Evolutionary conservation across 2,888 invertebrate species (phyloP).

Genomic region (Cosmia pyralina): DNA sequence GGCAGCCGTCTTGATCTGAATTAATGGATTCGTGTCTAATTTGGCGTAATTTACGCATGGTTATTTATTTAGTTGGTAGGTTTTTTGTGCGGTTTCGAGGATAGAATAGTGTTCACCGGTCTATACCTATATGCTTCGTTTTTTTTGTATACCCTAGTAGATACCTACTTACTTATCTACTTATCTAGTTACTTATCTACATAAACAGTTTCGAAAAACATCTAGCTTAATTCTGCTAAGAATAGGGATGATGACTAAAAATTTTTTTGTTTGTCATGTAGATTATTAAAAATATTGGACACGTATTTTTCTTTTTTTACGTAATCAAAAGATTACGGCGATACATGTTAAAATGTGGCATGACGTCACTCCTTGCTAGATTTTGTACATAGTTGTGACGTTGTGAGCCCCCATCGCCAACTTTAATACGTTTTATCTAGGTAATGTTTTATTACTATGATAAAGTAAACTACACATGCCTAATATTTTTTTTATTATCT

Average conservation of each 20-base stretch:
- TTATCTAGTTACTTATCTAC: background rate
- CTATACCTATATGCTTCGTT: background rate
- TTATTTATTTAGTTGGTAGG: slow-evolving; percentile 15
- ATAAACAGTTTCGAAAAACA: background rate
- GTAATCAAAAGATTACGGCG: no score
- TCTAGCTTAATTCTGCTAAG: background rate
- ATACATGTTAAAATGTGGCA: no score
- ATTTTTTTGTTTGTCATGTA: no score
- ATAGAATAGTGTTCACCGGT: background rate
- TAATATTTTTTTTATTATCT: no score
- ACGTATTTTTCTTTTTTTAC: no score
- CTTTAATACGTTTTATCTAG: no score
- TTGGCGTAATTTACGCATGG: slow-evolving; percentile 26
- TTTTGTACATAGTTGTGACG: no score
- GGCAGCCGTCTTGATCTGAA: slow-evolving; percentile 40
- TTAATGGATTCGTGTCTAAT: slow-evolving; percentile 47
- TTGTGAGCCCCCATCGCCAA: no score
- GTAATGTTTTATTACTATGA: no score
- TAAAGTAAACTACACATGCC: no score
- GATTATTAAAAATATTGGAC: no score
- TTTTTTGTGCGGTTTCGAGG: background rate
- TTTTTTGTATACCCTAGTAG: background rate
- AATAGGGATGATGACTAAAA: background rate
- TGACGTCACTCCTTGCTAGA: no score
- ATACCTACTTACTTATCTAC: background rate